A percentile compares a stretch with the other conserved stretches of the same genome.
Evolutionary conservation across 2,888 invertebrate genomes (phyloP).

Genomic region (Lingula anatina): DNA sequence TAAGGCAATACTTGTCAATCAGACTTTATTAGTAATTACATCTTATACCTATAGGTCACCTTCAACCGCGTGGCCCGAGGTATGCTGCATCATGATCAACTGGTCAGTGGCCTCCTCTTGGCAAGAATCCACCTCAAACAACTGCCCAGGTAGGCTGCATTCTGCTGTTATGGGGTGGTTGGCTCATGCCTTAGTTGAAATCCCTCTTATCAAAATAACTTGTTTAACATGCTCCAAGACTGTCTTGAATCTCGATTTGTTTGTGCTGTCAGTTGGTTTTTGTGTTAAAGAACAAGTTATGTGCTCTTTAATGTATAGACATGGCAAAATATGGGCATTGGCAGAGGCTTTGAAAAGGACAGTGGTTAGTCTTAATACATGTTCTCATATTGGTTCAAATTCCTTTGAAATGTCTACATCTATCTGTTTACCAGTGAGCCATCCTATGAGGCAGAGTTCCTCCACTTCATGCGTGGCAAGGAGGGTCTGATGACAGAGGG

Average conservation of each 20-base stretch:
- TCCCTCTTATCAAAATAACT: no score
- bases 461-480: constrained; percentile 87
- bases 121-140: constrained; percentile 94
- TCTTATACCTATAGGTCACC: constrained; percentile 63
- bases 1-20: no score
- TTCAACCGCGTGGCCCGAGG: constrained; percentile 95
- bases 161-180: no score
- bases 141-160: constrained; percentile 56
- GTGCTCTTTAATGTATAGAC: no score
- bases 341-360: no score
- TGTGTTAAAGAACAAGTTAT: no score
- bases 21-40: no score
- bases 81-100: constrained; percentile 93
- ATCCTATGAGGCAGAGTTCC: constrained; percentile 81
- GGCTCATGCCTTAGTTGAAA: no score
- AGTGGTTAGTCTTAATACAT: no score
- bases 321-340: no score
- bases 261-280: no score
- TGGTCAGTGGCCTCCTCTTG: constrained; percentile 91
- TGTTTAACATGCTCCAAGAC: neutral
- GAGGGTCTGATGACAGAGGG: constrained; percentile 64
- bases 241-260: neutral
- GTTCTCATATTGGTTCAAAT: neutral
- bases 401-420: neutral
- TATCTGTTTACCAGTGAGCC: constrained; percentile 61